Conservation (phyloP, 2,888 invertebrate genomes). For the Scrobipalpa atriplicella region DNA sequence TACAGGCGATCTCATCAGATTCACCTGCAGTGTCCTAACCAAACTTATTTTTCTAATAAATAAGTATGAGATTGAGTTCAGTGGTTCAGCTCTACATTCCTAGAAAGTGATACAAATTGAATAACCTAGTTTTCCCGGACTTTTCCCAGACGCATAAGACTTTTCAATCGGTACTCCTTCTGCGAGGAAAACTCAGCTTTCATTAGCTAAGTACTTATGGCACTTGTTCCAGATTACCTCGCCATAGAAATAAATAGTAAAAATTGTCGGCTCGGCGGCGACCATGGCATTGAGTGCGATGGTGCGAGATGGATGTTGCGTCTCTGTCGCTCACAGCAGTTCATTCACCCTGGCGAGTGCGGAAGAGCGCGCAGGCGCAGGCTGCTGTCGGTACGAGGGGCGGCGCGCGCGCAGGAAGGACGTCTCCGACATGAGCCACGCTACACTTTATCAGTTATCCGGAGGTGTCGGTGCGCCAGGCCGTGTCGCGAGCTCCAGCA, state of each 20-base stretch:
- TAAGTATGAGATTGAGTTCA: conserved; percentile 5
- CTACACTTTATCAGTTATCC: conserved; percentile 79
- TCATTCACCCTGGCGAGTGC: conserved; percentile 78
- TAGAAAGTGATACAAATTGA: conserved; percentile 9
- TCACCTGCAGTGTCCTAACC: no score
- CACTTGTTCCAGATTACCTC: conserved; percentile 70
- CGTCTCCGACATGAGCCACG: conserved; percentile 71
- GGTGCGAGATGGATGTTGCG: conserved; percentile 44
- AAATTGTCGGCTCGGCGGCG: conserved; percentile 61
- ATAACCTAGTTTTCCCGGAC: conserved; percentile 13
- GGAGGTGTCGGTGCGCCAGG: conserved; percentile 73
- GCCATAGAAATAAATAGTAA: conserved; percentile 61
- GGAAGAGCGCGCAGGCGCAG: conserved; percentile 65
- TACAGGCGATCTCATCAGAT: no score
- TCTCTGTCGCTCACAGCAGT: conserved; percentile 72
- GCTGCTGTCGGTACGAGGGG: conserved; percentile 17
- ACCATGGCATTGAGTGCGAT: conserved; percentile 72
- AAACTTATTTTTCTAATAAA: no score
- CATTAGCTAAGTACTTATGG: conserved; percentile 39
- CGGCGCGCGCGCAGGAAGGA: conserved; percentile 67
- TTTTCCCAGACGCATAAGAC: conserved; percentile 17
- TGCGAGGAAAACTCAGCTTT: conserved; percentile 29
- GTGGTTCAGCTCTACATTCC: conserved; percentile 8
- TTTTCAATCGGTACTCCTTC: conserved; percentile 10
- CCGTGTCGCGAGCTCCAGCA: conserved; percentile 63